Base-by-base conservation (phyloP, 2,888 invertebrate species). In the Himalopsyche anomala region DNA sequence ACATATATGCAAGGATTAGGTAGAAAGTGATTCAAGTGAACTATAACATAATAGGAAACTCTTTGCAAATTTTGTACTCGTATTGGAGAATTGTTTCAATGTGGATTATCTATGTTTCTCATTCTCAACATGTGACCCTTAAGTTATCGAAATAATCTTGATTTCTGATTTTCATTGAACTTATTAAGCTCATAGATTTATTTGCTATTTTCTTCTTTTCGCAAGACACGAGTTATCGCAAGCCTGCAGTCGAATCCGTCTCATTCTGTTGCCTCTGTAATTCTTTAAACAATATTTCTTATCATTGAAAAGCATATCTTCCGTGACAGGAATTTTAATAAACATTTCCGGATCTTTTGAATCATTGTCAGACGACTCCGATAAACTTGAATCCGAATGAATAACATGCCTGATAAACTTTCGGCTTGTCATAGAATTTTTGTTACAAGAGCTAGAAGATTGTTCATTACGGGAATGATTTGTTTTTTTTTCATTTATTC, bases 291-390 rank as follows among this genome's bases (percentile, higher is more conserved):
- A 56, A 62, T 45, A 38, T 45, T 80, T 79, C 42, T 83, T 83
- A n/a, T 85, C 80, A 11, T 38, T 79, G 5, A 84, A 19, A 42
- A 86, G 12, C 79, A 84, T 84, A 69, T 82, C 62, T 45, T 84
- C 82, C 6, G 84, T 84, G 12, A 87, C 81, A 11, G 87, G 87
- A 54, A 87, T 83, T 55, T 85, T 85, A 12, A 87, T 45, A 28
- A 51, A 85, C 17, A 87, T 45, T 56, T 87, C 85, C 3, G 87
- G 87, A 1, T 74, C 74, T 36, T 74, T 74, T 4, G 17, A 11
- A 74, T 28, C 51, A 36, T 82, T 36, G 36, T 54, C 54, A 4
- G 82, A 82, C 12, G 56, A 36, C 5, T 90, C 87, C 89, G 74
- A 74, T 15, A 74, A 74, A 38, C 74, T 74, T 1, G 28, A 36